Base-by-base conservation (phyloP, 2,888 invertebrate species). In the Pyrrhosoma nymphula region DNA sequence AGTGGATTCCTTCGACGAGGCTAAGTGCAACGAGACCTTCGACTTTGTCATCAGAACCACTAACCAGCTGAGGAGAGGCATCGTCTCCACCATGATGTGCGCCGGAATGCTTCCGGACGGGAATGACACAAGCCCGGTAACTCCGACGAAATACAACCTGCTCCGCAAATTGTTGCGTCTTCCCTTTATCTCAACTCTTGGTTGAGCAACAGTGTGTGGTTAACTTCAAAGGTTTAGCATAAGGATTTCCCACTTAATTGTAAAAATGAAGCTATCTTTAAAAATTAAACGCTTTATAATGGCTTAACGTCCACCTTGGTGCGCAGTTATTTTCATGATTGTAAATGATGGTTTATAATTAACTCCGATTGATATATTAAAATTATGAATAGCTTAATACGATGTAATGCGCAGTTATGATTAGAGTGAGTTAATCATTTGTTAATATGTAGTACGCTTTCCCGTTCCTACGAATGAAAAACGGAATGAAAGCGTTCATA, bases 121-220 rank as follows among this genome's bases (percentile, higher is more conserved):
- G 35, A 95, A 55, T 23, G 95, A 95, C n/a, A 95, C 82, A 14
- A 82, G 95, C 56, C 95, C 82, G 88, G 95, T 95, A 95, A 95
- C 10, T 75, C 30, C n/a, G 30, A 56, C 30, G n/a, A n/a, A 75
- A 75, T 75, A 16, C 8, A 30, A n/a, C 4, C 30, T 75, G 30
- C 30, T 75, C 30, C 0, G 30, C 30, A 10, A 16, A 30, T n/a
- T 12, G 75, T 75, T 75, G 16, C 30, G n/a, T 75, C 75, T 30
- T 75, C 30, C 30, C 16, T 63, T n/a, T n/a, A n/a, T 69, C 8
- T 26, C 69, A 69, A 69, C 20, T 20, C 69, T 8, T 26, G 23
- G 26, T 69, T 69, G 26, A 26, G 69, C 69, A 69, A 69, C 69
- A 8, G 69, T 26, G 69, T 8, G 69, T 69, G 69, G 69, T 69